phyloP scores from a whole-genome alignment of 2,113 vertebrate genomes.

The Pseudonaja textilis region DNA sequence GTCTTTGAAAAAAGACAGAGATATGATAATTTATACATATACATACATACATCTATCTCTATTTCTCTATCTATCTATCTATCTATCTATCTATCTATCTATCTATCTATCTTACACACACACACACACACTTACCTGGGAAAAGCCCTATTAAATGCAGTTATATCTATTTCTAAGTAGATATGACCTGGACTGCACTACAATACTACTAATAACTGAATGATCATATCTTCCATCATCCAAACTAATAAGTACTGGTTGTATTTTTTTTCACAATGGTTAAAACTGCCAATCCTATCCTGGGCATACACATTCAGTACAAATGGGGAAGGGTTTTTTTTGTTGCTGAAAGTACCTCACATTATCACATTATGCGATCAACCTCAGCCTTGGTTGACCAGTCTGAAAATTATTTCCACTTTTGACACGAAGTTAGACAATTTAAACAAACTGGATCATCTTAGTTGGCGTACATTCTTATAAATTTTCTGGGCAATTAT shows the following conservation, averaged over 20 bases:
- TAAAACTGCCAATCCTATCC: neutral
- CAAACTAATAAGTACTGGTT: neutral
- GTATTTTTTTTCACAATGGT: neutral
- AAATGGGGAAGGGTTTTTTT: neutral
- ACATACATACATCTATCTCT: too few relatives aligned
- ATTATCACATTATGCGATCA: neutral
- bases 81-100: too few relatives aligned
- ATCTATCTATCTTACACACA: too few relatives aligned
- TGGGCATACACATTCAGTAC: neutral
- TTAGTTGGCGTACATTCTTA: neutral
- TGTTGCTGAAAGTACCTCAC: neutral
- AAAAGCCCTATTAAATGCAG: neutral
- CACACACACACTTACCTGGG: neutral
- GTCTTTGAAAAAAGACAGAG: neutral
- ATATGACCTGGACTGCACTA: neutral
- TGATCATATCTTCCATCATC: neutral
- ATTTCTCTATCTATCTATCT: too few relatives aligned
- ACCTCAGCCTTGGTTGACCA: neutral
- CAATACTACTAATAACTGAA: neutral
- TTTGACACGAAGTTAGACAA: neutral
- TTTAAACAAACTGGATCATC: neutral
- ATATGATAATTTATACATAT: neutral
- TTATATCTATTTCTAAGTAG: neutral
- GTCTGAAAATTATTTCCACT: neutral
- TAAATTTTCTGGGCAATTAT: neutral